Percentiles rank a stretch among this genome's conserved stretches.
phyloP scores from a whole-genome alignment of 1,140 invertebrate species.

The Cataglyphis hispanica region DNA sequence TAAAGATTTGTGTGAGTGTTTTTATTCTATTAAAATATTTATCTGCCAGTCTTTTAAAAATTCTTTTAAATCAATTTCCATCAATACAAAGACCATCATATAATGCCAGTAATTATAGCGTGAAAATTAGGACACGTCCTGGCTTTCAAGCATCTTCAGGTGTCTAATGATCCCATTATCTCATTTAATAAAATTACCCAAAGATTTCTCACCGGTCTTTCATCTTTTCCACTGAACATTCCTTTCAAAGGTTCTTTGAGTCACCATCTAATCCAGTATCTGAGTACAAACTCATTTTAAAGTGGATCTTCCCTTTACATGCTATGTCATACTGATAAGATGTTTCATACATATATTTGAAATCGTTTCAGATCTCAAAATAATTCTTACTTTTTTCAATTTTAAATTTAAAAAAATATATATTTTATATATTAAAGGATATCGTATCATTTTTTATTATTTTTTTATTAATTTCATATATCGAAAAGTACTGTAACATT shows the following conservation, averaged over 20 bases:
- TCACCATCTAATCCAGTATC: conserved; percentile 3
- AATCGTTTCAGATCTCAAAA: neutral
- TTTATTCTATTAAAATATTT: neutral
- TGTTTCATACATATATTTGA: neutral
- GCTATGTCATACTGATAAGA: neutral
- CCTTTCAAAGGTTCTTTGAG: conserved; percentile 54
- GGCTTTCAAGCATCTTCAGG: conserved; percentile 19
- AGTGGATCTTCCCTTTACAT: neutral
- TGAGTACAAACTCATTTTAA: conserved; percentile 53
- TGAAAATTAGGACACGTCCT: conserved; percentile 45
- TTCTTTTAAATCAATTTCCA: conserved; percentile 1
- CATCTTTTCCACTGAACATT: conserved; percentile 51
- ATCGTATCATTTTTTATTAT: too few relatives aligned
- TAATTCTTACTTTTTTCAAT: neutral
- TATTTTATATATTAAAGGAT: neutral
- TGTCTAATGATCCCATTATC: conserved; percentile 49
- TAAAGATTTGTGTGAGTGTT: too few relatives aligned
- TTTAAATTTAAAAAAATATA: neutral
- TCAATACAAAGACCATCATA: neutral
- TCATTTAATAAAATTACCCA: conserved; percentile 56
- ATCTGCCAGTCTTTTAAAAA: conserved; percentile 3
- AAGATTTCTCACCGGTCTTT: conserved; percentile 47
- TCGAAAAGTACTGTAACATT: too few relatives aligned
- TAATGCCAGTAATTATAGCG: conserved; percentile 31
- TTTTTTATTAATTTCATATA: neutral